Percentiles rank a stretch among this genome's conserved stretches.
Evolutionary conservation across 1,140 invertebrate genomes (phyloP).

Genomic region (Agrypnia vestita): DNA sequence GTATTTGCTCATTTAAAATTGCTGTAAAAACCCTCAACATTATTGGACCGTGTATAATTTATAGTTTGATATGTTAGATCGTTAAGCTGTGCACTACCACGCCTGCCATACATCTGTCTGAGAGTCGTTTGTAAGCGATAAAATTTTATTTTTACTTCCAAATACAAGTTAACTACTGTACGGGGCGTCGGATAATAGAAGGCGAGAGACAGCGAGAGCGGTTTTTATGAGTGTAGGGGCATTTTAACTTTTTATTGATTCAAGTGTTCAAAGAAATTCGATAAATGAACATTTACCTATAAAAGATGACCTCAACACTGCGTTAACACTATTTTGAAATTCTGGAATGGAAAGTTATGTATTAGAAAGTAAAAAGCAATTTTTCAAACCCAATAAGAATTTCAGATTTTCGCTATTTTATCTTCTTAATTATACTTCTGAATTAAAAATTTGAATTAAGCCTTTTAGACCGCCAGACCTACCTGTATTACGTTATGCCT

Average conservation of each 20-base stretch:
- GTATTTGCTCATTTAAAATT: conserved; percentile 13
- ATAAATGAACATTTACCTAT: no score
- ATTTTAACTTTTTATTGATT: conserved; percentile 12
- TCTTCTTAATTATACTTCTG: no score
- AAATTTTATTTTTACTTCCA: conserved; percentile 11
- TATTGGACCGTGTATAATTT: background rate
- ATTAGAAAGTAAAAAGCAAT: no score
- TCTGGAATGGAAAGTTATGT: no score
- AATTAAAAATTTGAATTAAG: no score
- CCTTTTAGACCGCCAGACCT: no score
- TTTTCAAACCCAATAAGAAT: no score
- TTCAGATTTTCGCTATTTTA: no score
- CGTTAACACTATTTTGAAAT: no score
- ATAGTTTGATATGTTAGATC: conserved; percentile 21
- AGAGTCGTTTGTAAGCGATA: background rate
- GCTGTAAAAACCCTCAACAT: no score
- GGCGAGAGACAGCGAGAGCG: background rate
- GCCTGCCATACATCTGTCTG: conserved; percentile 10
- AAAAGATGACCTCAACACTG: no score
- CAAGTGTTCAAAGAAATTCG: background rate
- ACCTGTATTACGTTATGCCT: no score
- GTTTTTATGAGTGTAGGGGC: conserved; percentile 9
- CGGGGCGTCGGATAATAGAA: background rate
- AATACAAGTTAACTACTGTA: conserved; percentile 1
- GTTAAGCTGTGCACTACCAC: background rate